Base-by-base conservation (phyloP, 2,113 vertebrate genomes). In the Ariopsis seemanni region DNA sequence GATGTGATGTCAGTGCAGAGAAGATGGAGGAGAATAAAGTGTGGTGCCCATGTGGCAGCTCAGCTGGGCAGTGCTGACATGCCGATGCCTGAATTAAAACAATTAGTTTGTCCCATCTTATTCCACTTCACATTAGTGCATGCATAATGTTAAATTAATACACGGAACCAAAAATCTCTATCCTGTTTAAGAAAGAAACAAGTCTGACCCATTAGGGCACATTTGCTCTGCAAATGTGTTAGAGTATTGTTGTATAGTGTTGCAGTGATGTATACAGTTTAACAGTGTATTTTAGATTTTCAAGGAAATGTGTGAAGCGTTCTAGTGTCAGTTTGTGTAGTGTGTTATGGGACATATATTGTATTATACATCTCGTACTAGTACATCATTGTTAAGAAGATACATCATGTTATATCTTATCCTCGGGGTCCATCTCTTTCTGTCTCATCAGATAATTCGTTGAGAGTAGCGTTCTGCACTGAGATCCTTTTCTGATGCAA, bases 21-120 rank as follows among this genome's bases (percentile, higher is more conserved):
- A 58, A 80, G 57, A 69, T 85, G 83, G 62, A 52, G 62, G 69
- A 74, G 55, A 60, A 53, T 1, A 11, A 79, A 80, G n/a, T n/a
- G 65, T 6, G 52, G 30, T 69, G 50, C n/a, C 65, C 63, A 18
- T 78, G 79, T 82, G 52, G 78, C 14, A 27, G 85, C 30, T 81
- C 52, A 17, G 22, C 22, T 17, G 42, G 30, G 50, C 34, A n/a
- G 75, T 17, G 53, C 5, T 20, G 78, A 67, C 78, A 82, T 87
- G 79, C 65, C 11, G 1, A 62, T 62, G 67, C 65, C 67, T 82
- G 67, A 82, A 80, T 82, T 74, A 20, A 82, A 52, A 74, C 86
- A 87, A 87, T 86, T 86, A 86, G 30, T 52, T 12, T 74, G 80
- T 25, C 34, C 55, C 22, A 25, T 48, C 42, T 82, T 62, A 62